Evolutionary conservation across 2,113 vertebrate species (phyloP), one percentile per base, ranked within the genome.

Genomic region (Peromyscus leucopus): DNA sequence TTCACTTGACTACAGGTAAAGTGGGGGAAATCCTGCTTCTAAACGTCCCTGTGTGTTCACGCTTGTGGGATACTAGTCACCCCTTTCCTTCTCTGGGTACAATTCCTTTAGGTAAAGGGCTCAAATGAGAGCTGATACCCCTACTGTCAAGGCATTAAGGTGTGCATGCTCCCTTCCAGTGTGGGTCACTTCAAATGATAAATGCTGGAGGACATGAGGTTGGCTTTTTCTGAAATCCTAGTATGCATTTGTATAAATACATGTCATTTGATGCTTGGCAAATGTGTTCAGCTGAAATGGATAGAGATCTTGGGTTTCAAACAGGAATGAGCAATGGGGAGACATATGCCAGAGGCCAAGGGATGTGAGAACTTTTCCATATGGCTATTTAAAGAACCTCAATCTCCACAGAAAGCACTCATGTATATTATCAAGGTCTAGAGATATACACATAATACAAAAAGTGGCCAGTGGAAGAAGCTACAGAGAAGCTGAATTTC

Each of bases 121-220:
- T 95, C 98, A 96, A 97, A 96, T 98, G 98, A 95, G 93, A 98
- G 98, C 89, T 96, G 98, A 98, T 96, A 97, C 12, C 96, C 16
- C 91, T 93, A 85, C 74, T 59, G 88, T 98, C 97, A 97, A 95
- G 97, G 97, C 85, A 92, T 96, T 28, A 0, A 95, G 93, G 90
- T 95, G 78, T 94, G 97, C 96, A 0, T 78, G 97, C 94, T 93
- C 91, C 96, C 97, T 98, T 98, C 97, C 98, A 63, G 89, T 97
- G 78, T 97, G 98, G 99, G 99, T 99, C 99, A 99, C 0, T 99
- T 98, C 98, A 98, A 98, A 98, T 98, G 99, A 98, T 91, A 97
- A 98, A 98, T 97, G 97, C 97, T 78, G 91, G 94, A 98, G 98
- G 98, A 98, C 65, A 96, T 98, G 78, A 97, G 97, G 98, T 98